A percentile compares a stretch with the other conserved stretches of the same genome.
phyloP scores from a whole-genome alignment of 2,888 invertebrate genomes.

The Acleris emargana region DNA sequence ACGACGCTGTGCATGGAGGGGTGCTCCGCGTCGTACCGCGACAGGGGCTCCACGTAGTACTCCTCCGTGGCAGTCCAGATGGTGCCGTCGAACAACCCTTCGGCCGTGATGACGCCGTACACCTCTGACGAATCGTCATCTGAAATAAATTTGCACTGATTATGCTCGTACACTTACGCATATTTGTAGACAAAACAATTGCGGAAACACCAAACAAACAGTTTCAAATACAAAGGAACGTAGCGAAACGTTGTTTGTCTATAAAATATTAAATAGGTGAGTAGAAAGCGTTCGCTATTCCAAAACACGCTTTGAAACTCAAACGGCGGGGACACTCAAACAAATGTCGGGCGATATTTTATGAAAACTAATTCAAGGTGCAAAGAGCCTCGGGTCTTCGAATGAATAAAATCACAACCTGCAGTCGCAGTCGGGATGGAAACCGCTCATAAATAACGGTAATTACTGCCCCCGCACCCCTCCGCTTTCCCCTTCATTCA shows the following conservation, averaged over 20 bases:
- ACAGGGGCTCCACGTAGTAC: slow-evolving; percentile 92
- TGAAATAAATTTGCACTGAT: slow-evolving; percentile 67
- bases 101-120: slow-evolving; percentile 92
- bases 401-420: slow-evolving; percentile 81
- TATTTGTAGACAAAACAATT: neutral
- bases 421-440: slow-evolving; percentile 70
- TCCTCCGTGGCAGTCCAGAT: slow-evolving; percentile 91
- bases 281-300: slow-evolving; percentile 38
- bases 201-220: neutral
- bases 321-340: slow-evolving; percentile 59
- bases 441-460: slow-evolving; percentile 80
- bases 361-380: slow-evolving; percentile 79
- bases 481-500: slow-evolving; percentile 54
- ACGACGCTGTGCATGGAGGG: slow-evolving; percentile 91
- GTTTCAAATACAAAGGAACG: slow-evolving; percentile 6
- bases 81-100: slow-evolving; percentile 95
- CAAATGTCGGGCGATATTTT: slow-evolving; percentile 74
- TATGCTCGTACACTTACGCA: neutral
- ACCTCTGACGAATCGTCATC: slow-evolving; percentile 92
- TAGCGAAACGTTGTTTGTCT: slow-evolving; percentile 17
- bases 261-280: slow-evolving; percentile 20
- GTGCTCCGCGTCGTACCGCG: slow-evolving; percentile 85
- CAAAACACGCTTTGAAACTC: slow-evolving; percentile 56
- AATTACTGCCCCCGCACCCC: slow-evolving; percentile 61
- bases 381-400: slow-evolving; percentile 70